Evolutionary conservation across 2,888 invertebrate genomes (phyloP).

Genomic region (Andricus curvator): DNA sequence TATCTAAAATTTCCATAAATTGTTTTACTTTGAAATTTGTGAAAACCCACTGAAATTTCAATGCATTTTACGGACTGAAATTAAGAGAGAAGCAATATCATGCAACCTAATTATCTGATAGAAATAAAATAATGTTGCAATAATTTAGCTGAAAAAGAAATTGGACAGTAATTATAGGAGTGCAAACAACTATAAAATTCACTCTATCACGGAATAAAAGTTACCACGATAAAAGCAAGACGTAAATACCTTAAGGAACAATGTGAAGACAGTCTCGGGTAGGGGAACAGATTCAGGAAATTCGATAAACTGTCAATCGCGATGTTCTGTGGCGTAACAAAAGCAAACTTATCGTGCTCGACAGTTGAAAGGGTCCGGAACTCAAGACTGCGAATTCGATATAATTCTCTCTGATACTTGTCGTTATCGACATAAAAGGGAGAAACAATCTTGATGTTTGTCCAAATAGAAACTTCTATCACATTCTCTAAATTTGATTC

Average conservation of each 20-base stretch:
- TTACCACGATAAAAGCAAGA: not conserved
- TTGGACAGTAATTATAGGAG: not conserved
- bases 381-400: conserved; percentile 12
- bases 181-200: not conserved
- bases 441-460: not conserved
- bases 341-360: conserved; percentile 26
- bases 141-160: not conserved
- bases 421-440: not conserved
- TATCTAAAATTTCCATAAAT: too few species aligned
- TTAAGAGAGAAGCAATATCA: too few species aligned
- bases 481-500: not conserved
- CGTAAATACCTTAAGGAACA: conserved; percentile 2
- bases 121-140: too few species aligned
- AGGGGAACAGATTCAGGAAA: conserved; percentile 30
- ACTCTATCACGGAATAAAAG: not conserved
- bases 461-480: not conserved
- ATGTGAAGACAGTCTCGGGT: conserved; percentile 1
- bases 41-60: too few species aligned
- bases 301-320: conserved; percentile 38
- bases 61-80: too few species aligned
- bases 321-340: conserved; percentile 16
- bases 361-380: conserved; percentile 13
- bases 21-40: too few species aligned
- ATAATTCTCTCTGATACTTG: conserved; percentile 21
- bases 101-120: too few species aligned